phyloP scores from a whole-genome alignment of 2,113 vertebrate species.

The Labeo catla region DNA sequence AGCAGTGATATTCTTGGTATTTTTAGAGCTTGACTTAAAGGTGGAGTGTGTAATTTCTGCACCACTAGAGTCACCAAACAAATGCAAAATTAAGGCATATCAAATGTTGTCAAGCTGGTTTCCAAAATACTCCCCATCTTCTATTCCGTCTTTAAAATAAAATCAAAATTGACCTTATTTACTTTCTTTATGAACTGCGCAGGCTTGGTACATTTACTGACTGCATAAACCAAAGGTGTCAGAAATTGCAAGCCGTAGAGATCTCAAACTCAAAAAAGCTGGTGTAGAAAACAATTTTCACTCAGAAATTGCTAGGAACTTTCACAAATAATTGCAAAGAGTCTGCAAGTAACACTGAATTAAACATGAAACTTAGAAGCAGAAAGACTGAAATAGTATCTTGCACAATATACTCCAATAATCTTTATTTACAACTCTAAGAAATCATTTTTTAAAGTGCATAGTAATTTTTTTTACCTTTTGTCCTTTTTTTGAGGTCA shows the following conservation, averaged over 20 bases:
- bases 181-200: neutral
- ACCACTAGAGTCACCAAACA: neutral
- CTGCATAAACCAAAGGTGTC: neutral
- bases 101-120: neutral
- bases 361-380: neutral
- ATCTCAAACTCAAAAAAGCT: neutral
- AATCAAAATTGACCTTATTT: neutral
- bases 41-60: neutral
- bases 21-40: neutral
- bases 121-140: neutral
- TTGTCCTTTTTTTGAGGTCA: too few species aligned
- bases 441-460: too few species aligned
- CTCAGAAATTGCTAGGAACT: neutral
- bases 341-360: neutral
- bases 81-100: neutral
- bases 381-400: neutral
- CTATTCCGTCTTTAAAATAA: slow-evolving; percentile 7
- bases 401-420: too few species aligned
- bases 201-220: neutral
- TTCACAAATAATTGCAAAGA: neutral
- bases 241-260: neutral
- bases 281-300: neutral
- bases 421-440: too few species aligned
- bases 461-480: too few species aligned
- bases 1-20: neutral